These are phyloP conservation scores for Pangasius djambal DNA, from an alignment of 2,797 vertebrate species.

Conservation along the genomic window DNA sequence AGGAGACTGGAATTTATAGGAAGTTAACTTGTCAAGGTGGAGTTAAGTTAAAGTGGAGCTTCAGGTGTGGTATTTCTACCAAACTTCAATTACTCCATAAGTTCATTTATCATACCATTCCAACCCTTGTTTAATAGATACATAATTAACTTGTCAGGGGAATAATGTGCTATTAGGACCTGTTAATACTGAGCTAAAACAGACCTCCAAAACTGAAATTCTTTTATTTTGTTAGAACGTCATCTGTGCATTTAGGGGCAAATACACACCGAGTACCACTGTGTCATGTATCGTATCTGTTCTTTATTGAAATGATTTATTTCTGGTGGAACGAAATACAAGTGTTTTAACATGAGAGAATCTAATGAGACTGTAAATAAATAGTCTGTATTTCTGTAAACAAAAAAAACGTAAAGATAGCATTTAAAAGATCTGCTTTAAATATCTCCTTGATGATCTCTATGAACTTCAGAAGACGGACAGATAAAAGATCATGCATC, in stretches of 20 bases:
- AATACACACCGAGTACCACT: background rate
- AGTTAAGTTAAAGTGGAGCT: background rate
- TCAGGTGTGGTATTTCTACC: background rate
- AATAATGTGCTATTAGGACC: background rate
- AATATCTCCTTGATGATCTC: background rate
- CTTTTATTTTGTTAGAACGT: background rate
- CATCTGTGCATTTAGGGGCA: background rate
- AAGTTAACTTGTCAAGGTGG: background rate
- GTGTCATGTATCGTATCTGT: background rate
- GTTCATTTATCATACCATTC: too few species aligned
- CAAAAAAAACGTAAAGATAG: background rate
- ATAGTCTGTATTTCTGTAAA: slow-evolving; percentile 2
- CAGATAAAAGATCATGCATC: background rate
- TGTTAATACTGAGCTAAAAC: background rate
- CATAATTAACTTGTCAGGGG: too few species aligned
- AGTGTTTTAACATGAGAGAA: background rate
- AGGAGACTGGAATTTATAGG: background rate
- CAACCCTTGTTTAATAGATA: too few species aligned
- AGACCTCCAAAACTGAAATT: background rate
- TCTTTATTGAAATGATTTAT: background rate
- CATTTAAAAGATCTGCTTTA: background rate
- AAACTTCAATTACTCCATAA: background rate
- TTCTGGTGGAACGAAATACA: background rate
- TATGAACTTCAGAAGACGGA: background rate
- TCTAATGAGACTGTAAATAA: background rate